phyloP scores from a whole-genome alignment of 2,888 invertebrate species.

The Agapetus fuscipes region DNA sequence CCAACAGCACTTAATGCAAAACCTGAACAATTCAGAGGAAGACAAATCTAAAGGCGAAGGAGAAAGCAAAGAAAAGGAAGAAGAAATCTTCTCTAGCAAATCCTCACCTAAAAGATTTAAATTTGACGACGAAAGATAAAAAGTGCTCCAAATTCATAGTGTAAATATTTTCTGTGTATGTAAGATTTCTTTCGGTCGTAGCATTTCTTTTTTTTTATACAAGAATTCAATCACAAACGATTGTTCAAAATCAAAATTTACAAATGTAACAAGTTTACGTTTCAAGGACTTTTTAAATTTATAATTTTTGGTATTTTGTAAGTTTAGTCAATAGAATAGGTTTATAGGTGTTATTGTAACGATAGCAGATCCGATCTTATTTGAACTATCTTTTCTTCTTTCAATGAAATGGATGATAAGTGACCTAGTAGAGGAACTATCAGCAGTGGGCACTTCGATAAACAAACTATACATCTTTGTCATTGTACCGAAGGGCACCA shows the following conservation, averaged over 20 bases:
- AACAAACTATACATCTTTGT: too few species aligned
- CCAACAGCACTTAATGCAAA: slow-evolving; percentile 9
- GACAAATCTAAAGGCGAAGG: slow-evolving; percentile 6
- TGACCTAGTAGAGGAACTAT: too few species aligned
- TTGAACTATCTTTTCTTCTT: neutral
- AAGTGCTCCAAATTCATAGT: neutral
- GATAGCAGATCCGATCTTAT: neutral
- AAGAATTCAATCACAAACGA: too few species aligned
- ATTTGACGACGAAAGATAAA: slow-evolving; percentile 14
- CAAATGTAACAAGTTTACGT: neutral
- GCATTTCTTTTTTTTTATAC: too few species aligned
- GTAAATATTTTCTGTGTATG: neutral
- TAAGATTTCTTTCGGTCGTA: neutral
- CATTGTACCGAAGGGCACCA: too few species aligned
- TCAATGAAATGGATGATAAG: too few species aligned
- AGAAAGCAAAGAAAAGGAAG: too few species aligned
- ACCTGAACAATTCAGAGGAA: slow-evolving; percentile 2
- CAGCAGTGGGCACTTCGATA: too few species aligned
- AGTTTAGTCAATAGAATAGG: neutral
- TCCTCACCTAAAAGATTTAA: slow-evolving; percentile 13
- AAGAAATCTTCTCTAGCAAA: slow-evolving; percentile 1
- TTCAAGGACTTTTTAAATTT: neutral
- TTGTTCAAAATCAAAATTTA: too few species aligned
- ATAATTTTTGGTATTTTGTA: neutral
- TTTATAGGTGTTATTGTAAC: neutral